Evolutionary conservation across 1,140 invertebrate genomes (phyloP), one percentile per base, ranked within the genome.

Genomic region (Orius insidiosus): DNA sequence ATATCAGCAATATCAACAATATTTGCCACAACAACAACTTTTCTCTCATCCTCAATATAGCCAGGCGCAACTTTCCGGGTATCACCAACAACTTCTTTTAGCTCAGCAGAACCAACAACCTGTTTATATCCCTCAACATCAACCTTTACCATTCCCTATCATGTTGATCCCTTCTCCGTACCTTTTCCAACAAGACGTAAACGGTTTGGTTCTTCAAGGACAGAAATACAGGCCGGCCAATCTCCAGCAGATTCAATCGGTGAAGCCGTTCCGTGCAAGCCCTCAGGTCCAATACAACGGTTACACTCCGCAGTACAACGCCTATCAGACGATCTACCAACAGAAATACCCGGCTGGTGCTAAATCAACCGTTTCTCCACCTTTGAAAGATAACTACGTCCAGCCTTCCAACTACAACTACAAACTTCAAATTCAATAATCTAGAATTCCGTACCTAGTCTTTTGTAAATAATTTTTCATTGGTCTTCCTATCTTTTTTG

Each of bases 371-470:
- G 41, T 31, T n/a, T n/a, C 41, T n/a, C 41, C 41, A n/a, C 41
- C 41, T 30, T 15, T 43, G 19, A 43, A 43, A 11, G 41, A 43
- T n/a, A 43, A 43, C 41, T 43, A 43, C 41, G 41, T 43, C 16
- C 24, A 24, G 7, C 24, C 24, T 24, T 24, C 38, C 5, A 15
- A 40, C 38, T 13, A 13, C 38, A 40, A 11, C 16, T 40, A 40
- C 16, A 40, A 40, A 40, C 38, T 40, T 18, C 38, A 40, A 18
- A 10, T 18, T 15, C 38, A 14, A 11, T 40, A 40, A 40, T 2
- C 38, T 4, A 2, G 5, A 13, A 14, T 18, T 18, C 38, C 9
- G n/a, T 9, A n/a, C 13, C 38, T 40, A 40, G 38, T 40, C 38
- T 13, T 14, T 40, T 40, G 38, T 40, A 40, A 11, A 40, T 40